Evolutionary conservation across 1,140 invertebrate genomes (phyloP).

Genomic region (Ditylenchus dipsaci): DNA sequence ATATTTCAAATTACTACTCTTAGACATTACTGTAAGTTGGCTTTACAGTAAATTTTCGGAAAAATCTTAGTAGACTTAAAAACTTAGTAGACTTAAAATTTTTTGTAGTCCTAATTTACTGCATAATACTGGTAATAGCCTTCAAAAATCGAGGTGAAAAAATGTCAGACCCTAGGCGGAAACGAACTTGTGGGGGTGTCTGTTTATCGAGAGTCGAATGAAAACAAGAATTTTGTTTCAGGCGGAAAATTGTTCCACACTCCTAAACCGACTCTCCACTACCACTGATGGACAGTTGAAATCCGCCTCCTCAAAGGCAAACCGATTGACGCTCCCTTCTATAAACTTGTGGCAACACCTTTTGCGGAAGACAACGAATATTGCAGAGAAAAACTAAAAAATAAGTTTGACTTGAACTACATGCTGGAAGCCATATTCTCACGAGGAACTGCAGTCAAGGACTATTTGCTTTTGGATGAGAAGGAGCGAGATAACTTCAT

Average conservation of each 20-base stretch:
- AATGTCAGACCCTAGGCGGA: too few species aligned
- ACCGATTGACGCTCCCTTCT: not conserved
- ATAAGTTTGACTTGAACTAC: constrained; percentile 33
- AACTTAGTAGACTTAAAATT: too few species aligned
- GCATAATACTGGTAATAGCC: too few species aligned
- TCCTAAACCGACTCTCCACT: constrained; percentile 21
- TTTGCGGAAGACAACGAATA: constrained; percentile 12
- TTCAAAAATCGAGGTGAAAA: too few species aligned
- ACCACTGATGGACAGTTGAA: constrained; percentile 20
- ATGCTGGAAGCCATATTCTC: constrained; percentile 42
- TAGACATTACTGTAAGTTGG: too few species aligned
- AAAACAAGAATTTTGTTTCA: not conserved
- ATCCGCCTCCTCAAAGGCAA: constrained; percentile 14
- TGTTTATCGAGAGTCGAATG: too few species aligned
- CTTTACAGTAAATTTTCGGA: too few species aligned
- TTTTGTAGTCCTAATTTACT: too few species aligned
- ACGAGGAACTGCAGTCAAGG: constrained; percentile 39
- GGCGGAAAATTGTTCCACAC: constrained; percentile 8
- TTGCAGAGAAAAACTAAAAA: constrained; percentile 13
- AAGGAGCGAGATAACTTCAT: constrained; percentile 15
- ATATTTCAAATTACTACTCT: constrained; percentile 12
- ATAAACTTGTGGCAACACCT: constrained; percentile 9
- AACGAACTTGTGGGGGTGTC: too few species aligned
- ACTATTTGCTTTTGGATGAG: constrained; percentile 28
- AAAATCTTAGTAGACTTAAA: too few species aligned